Evolutionary conservation across 2,113 vertebrate species (phyloP).

Genomic region (Tetrax tetrax): DNA sequence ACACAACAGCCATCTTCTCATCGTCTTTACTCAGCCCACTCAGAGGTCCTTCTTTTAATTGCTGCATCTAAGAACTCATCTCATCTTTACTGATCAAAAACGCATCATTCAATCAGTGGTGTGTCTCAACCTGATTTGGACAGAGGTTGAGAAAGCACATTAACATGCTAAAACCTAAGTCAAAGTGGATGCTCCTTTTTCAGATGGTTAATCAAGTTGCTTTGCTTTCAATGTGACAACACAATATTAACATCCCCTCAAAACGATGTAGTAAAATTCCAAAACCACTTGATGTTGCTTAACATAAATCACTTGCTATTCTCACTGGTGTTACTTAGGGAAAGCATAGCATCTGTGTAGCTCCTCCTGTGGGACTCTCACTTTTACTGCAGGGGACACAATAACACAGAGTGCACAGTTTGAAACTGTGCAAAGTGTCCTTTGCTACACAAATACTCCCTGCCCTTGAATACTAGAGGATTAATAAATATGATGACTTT

Average conservation of each 20-base stretch:
- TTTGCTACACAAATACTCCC: neutral
- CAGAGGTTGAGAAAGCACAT: neutral
- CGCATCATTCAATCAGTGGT: neutral
- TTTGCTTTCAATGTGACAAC: neutral
- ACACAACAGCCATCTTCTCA: neutral
- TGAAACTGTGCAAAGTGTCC: neutral
- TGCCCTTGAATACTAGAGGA: neutral
- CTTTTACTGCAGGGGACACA: neutral
- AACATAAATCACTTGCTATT: neutral
- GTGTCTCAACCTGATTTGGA: neutral
- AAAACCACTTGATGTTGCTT: neutral
- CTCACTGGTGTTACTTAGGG: neutral
- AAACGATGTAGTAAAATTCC: neutral
- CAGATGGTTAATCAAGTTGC: neutral
- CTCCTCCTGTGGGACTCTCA: neutral
- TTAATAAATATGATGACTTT: neutral
- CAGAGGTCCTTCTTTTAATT: neutral
- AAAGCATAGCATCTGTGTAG: neutral
- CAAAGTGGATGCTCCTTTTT: neutral
- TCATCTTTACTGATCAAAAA: neutral
- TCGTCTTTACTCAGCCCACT: neutral
- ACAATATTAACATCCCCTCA: neutral
- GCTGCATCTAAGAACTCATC: neutral
- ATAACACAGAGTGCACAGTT: neutral
- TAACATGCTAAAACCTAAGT: neutral